Percentiles rank a stretch among this genome's conserved stretches.
phyloP scores from a whole-genome alignment of 2,888 invertebrate genomes.

The Blomia tropicalis region DNA sequence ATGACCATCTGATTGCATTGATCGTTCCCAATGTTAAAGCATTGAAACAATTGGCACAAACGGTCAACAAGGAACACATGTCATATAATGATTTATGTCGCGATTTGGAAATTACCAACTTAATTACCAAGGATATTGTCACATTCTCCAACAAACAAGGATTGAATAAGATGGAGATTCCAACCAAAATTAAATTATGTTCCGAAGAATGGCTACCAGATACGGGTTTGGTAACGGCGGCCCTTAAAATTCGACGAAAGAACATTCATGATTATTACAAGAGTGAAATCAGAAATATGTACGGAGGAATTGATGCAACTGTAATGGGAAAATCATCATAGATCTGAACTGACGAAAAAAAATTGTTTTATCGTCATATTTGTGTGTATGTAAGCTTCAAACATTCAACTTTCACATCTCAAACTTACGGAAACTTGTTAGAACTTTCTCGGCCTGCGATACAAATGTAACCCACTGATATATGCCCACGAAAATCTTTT shows the following conservation, averaged over 20 bases:
- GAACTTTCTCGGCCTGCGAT: too few species aligned
- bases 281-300: conserved; percentile 37
- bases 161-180: conserved; percentile 25
- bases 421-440: too few species aligned
- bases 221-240: conserved; percentile 42
- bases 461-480: too few species aligned
- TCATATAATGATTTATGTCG: conserved; percentile 59
- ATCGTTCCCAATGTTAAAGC: conserved; percentile 53
- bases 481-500: too few species aligned
- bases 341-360: too few species aligned
- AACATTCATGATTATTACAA: conserved; percentile 38
- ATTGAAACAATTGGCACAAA: conserved; percentile 53
- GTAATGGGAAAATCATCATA: too few species aligned
- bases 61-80: conserved; percentile 42
- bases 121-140: conserved; percentile 61
- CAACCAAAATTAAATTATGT: conserved; percentile 36
- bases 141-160: conserved; percentile 61
- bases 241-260: conserved; percentile 41
- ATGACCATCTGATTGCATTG: conserved; percentile 70
- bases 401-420: too few species aligned
- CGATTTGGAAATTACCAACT: conserved; percentile 43
- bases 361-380: too few species aligned
- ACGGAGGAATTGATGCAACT: too few species aligned
- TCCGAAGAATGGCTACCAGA: conserved; percentile 42
- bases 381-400: too few species aligned